Evolutionary conservation across 1,140 invertebrate genomes (phyloP), one percentile per base, ranked within the genome.

Genomic region (Drosophila funebris): DNA sequence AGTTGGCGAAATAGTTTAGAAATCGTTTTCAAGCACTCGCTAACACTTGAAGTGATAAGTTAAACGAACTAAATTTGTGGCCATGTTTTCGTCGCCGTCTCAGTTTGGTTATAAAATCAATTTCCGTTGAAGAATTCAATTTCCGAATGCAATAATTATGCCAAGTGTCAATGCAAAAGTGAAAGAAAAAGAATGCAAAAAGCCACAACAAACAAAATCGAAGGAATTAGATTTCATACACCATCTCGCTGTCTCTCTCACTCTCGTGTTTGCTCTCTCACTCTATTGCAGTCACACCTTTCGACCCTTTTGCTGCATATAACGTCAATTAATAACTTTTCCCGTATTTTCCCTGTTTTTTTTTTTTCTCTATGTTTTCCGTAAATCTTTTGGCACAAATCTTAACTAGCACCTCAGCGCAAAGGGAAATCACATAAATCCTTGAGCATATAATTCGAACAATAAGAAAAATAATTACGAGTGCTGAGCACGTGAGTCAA

Each of bases 131-230:
- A 78, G 67, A 73, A 81, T 82, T 87, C 83, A 90, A 90, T 90
- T 90, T 90, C 88, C 88, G 82, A 89, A 90, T 84, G 88, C 79
- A 90, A 90, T 90, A 90, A 90, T 88, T 90, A 90, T 88, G 79
- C 72, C 83, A 79, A 89, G 78, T 88, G 83, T 88, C 83, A 88
- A 73, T 72, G 74, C 44, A 69, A 68, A 52, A 36, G 13, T 36
- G 50, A 66, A 44, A 46, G 16, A 20, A 62, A 24, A 71, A 41
- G 37, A 46, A 54, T 37, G 24, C 56, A 87, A 60, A 76, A 81
- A 85, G n/a, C 64, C 64, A 64, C 62, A 73, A 48, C 7, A 31
- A 57, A 14, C 20, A 5, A 13, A 48, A 13, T 46, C 13, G 20
- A 46, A 24, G 22, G 5, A 27, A 20, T 43, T 22, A 6, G 4